These are phyloP conservation scores for Toxotes lorentzi DNA, from an alignment of 2,797 vertebrate genomes.

Conservation along the genomic window DNA sequence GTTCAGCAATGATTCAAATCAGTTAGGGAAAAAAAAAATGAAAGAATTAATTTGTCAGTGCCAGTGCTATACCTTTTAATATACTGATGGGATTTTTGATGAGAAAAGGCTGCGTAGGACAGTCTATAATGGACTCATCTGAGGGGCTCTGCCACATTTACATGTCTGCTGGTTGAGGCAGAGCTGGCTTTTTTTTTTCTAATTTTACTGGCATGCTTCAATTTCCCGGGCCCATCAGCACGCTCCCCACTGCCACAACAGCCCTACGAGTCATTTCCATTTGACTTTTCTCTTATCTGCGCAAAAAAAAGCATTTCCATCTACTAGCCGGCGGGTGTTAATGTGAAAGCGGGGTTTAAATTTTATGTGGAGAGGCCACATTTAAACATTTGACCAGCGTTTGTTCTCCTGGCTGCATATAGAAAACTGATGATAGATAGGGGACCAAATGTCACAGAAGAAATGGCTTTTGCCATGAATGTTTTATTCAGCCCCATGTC, in stretches of 20 bases:
- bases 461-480: slow-evolving; percentile 85
- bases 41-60: slow-evolving; percentile 70
- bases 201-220: slow-evolving; percentile 86
- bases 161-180: slow-evolving; percentile 73
- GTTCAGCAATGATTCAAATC: slow-evolving; percentile 66
- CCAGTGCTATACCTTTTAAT: slow-evolving; percentile 75
- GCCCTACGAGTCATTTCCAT: slow-evolving; percentile 83
- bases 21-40: slow-evolving; percentile 26
- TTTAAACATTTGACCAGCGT: slow-evolving; percentile 86
- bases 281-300: slow-evolving; percentile 87
- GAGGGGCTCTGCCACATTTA: slow-evolving; percentile 75
- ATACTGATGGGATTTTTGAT: slow-evolving; percentile 78
- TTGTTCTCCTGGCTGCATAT: slow-evolving; percentile 81
- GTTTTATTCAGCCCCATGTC: slow-evolving; percentile 82
- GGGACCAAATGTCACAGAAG: slow-evolving; percentile 85
- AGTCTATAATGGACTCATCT: slow-evolving; percentile 75
- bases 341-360: slow-evolving; percentile 82
- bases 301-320: slow-evolving; percentile 80
- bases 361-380: slow-evolving; percentile 82
- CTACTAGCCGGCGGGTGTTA: slow-evolving; percentile 82
- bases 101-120: slow-evolving; percentile 73
- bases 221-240: slow-evolving; percentile 77
- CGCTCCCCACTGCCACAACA: slow-evolving; percentile 71
- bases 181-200: slow-evolving; percentile 64
- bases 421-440: slow-evolving; percentile 85